A percentile compares a stretch with the other conserved stretches of the same genome.
Conservation (phyloP, 2,797 vertebrate genomes). For the Leptatherina wallacei region DNA sequence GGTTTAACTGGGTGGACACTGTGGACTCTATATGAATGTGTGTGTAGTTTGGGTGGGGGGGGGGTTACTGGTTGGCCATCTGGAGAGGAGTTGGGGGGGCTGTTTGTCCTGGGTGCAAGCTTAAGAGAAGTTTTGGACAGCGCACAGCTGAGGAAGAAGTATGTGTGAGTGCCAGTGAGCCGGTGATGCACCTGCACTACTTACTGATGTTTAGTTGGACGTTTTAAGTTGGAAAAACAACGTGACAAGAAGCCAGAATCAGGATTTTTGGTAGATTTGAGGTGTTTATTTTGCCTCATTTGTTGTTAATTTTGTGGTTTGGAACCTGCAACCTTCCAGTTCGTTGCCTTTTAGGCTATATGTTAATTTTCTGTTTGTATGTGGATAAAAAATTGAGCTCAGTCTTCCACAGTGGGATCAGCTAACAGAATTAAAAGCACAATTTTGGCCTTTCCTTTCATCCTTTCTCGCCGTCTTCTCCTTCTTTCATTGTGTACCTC, state of each 20-base stretch:
- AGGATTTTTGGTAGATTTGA: neutral
- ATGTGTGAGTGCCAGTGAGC: neutral
- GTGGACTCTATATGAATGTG: conserved; percentile 26
- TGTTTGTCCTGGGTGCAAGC: conserved; percentile 44
- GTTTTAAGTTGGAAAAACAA: neutral
- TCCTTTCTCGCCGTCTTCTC: neutral
- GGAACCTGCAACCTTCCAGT: neutral
- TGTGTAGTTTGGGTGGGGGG: conserved; percentile 4
- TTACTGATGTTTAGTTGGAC: neutral
- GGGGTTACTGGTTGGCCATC: conserved; percentile 63
- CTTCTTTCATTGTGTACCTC: conserved; percentile 3
- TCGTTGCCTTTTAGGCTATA: neutral
- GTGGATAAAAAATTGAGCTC: neutral
- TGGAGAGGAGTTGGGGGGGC: conserved; percentile 42
- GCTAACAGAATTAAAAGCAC: neutral
- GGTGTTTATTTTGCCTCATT: neutral
- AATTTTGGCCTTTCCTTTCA: neutral
- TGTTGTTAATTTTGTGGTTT: neutral
- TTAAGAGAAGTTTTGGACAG: conserved; percentile 26
- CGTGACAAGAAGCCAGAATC: neutral
- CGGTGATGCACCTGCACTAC: neutral
- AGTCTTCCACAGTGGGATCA: neutral
- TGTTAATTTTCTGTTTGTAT: neutral
- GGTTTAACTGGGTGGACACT: conserved; percentile 51
- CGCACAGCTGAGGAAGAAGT: conserved; percentile 20